Base-by-base conservation (phyloP, 2,113 vertebrate genomes). In the Caranx melampygus region DNA sequence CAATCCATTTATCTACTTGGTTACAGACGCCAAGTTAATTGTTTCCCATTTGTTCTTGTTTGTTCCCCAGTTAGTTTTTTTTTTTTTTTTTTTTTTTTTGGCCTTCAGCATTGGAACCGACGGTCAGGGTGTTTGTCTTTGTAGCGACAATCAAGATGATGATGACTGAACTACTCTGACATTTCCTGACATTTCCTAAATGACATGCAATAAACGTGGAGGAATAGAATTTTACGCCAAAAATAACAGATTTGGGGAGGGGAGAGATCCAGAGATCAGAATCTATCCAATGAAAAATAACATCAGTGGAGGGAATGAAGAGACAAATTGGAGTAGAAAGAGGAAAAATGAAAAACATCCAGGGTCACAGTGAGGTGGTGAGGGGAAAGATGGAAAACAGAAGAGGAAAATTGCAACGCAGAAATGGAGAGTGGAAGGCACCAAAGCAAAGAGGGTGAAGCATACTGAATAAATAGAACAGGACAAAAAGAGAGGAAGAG, bases 341-440 rank as follows among this genome's bases (percentile, higher is more conserved):
- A 84, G 61, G 57, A 64, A 81, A 88, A 78, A 87, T 70, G 66
- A 77, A 92, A 90, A 90, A 81, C 65, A 70, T 79, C 66, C 63
- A 75, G 82, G 73, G 87, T 89, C 73, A 84, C 21, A 35, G 40
- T 20, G 14, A 88, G 51, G 70, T 82, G 67, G 75, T 73, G 58
- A 71, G 8, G 52, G 49, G 33, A 86, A 83, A 72, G 78, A 90
- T 73, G 55, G 57, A 55, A 74, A 74, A 76, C 58, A 87, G 66
- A 82, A 62, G 7, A 74, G 70, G 75, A 51, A 85, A 88, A 84
- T 84, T 88, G 79, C 75, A 83, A 87, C 82, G 79, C 79, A 76
- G 77, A 75, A 78, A 85, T n/a, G 20, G 73, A 77, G 79, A 84
- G 77, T 49, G 70, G 83, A 81, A 81, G 72, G 44, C 61, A 64